Conservation (phyloP, 2,797 vertebrate species). For the Microhierax caerulescens region DNA sequence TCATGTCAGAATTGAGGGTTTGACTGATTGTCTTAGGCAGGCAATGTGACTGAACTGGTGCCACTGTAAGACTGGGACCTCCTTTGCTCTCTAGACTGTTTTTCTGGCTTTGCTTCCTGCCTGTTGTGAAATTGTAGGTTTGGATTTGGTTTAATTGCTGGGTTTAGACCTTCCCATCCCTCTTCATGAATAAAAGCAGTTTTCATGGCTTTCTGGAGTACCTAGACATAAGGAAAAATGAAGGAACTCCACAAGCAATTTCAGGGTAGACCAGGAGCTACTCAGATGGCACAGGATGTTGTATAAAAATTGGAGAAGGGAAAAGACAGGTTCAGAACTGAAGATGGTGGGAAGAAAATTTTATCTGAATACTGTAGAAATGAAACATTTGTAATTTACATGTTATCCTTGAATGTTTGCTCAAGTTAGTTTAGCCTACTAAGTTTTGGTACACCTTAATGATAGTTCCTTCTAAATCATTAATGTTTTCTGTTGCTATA, state of each 20-base stretch:
- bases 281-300: neutral
- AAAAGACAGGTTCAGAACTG: neutral
- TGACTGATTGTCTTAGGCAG: neutral
- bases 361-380: neutral
- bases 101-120: neutral
- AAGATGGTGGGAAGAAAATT: neutral
- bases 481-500: neutral
- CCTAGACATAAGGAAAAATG: neutral
- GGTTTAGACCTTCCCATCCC: neutral
- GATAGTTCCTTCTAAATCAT: neutral
- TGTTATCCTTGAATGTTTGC: neutral
- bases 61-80: neutral
- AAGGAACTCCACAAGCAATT: neutral
- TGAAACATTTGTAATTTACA: neutral
- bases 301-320: neutral
- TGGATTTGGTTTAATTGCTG: neutral
- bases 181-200: neutral
- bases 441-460: neutral
- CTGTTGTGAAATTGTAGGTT: constrained; percentile 9
- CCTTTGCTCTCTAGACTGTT: neutral
- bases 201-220: neutral
- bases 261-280: neutral
- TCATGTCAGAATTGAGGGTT: neutral
- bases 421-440: neutral
- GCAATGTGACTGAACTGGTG: neutral